Evolutionary conservation across 2,797 vertebrate species (phyloP).

Genomic region (Periophthalmus magnuspinnatus): DNA sequence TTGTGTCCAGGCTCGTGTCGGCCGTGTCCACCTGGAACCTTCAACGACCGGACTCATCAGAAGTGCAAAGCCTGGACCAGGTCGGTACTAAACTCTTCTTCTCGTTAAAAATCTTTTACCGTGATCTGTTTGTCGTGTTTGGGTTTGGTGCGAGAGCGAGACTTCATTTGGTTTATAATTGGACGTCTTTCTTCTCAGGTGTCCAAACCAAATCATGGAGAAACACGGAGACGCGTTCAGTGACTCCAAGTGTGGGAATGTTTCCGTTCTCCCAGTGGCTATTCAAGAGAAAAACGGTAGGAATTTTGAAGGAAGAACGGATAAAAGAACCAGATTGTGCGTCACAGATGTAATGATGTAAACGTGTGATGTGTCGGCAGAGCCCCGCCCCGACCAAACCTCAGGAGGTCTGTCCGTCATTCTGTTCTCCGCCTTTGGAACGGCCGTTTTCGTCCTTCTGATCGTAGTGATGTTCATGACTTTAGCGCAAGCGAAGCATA

Average conservation of each 20-base stretch:
- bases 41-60: conserved; percentile 67
- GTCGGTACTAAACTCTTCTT: conserved; percentile 40
- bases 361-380: not conserved
- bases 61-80: conserved; percentile 69
- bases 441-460: not conserved
- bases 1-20: conserved; percentile 65
- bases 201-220: conserved; percentile 35
- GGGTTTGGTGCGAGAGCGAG: no score
- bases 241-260: conserved; percentile 55
- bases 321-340: not conserved
- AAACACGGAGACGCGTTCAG: conserved; percentile 32
- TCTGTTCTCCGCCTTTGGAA: not conserved
- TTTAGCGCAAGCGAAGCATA: conserved; percentile 1
- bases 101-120: not conserved
- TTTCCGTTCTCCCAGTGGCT: accelerated
- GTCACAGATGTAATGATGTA: not conserved
- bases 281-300: accelerated
- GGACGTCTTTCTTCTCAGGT: conserved; percentile 47
- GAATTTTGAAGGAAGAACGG: not conserved
- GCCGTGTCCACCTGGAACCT: conserved; percentile 68
- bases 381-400: accelerated
- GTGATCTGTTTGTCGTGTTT: no score
- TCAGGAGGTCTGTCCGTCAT: not conserved
- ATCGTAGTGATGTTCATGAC: not conserved
- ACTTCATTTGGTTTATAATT: no score